Percentiles rank a stretch among this genome's conserved stretches.
Conservation (phyloP, 2,888 invertebrate genomes). For the Dexiosoma caninum region DNA sequence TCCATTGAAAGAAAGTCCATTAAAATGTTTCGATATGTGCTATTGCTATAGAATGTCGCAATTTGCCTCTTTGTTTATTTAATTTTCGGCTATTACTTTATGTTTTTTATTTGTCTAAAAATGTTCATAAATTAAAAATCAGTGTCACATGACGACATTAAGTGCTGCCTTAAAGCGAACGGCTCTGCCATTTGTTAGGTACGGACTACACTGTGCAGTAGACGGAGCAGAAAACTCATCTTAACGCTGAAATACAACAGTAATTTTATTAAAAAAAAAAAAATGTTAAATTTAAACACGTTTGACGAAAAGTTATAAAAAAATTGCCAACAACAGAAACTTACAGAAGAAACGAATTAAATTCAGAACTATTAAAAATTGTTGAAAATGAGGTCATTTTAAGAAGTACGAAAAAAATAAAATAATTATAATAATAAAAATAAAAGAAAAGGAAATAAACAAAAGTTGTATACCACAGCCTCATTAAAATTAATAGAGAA, state of each 20-base stretch:
- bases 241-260: background rate
- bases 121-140: no score
- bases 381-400: slow-evolving; percentile 51
- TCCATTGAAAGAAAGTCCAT: no score
- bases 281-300: background rate
- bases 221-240: background rate
- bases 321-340: background rate
- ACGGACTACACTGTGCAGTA: background rate
- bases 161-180: no score
- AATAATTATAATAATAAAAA: background rate
- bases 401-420: no score
- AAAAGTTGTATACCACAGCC: background rate
- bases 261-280: no score
- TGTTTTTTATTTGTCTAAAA: no score
- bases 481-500: slow-evolving; percentile 45
- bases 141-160: no score
- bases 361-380: slow-evolving; percentile 20
- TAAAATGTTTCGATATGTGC: no score
- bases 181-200: no score
- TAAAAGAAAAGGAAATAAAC: background rate
- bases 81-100: no score
- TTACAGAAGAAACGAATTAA: background rate
- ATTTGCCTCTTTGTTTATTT: no score
- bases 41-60: no score
- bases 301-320: background rate